Conservation (phyloP, 2,888 invertebrate genomes). For the Drosophila flavopinicola region DNA sequence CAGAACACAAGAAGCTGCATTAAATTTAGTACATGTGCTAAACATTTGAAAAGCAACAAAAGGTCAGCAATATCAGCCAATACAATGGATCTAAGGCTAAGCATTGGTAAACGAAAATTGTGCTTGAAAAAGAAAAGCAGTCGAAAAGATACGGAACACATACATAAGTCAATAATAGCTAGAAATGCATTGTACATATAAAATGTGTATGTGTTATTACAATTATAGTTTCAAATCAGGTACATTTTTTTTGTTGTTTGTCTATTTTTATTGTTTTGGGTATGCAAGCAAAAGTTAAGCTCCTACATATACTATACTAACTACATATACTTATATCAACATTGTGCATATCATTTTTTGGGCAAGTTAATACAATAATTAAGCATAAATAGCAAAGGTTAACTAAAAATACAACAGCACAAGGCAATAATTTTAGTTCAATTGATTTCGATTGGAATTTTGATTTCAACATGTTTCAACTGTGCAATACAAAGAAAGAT, state of each 20-base stretch:
- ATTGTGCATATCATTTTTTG: constrained; percentile 74
- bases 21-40: constrained; percentile 6
- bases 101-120: constrained; percentile 27
- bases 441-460: constrained; percentile 52
- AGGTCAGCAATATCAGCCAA: constrained; percentile 18
- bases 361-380: constrained; percentile 67
- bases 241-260: background rate
- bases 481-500: constrained; percentile 59
- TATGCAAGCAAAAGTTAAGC: constrained; percentile 17
- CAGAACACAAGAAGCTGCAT: background rate
- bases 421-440: constrained; percentile 77
- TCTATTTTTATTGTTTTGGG: constrained; percentile 2
- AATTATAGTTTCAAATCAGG: constrained; percentile 18
- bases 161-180: constrained; percentile 22
- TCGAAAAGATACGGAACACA: background rate
- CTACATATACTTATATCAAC: constrained; percentile 61
- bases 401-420: constrained; percentile 16
- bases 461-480: constrained; percentile 42
- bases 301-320: constrained; percentile 29
- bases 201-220: constrained; percentile 49
- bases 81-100: constrained; percentile 1
- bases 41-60: background rate
- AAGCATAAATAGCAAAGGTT: constrained; percentile 70
- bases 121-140: constrained; percentile 10
- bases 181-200: constrained; percentile 55